Percentiles rank a stretch among this genome's conserved stretches.
Conservation (phyloP, 1,140 invertebrate genomes). For the Euglossa dilemma region DNA sequence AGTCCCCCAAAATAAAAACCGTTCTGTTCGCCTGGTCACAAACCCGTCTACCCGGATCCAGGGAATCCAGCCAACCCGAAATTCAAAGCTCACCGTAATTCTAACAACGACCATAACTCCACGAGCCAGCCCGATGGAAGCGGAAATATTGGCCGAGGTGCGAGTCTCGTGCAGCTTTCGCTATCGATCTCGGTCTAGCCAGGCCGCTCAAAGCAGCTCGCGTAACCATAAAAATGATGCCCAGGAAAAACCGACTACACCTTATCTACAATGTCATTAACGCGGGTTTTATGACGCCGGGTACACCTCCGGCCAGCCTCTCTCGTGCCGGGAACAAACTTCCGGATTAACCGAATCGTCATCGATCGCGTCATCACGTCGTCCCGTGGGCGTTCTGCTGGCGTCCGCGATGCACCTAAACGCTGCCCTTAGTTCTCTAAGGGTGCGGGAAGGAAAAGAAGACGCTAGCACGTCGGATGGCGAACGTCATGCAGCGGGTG, state of each 20-base stretch:
- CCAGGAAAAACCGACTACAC: background rate
- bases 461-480: background rate
- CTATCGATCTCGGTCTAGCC: background rate
- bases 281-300: background rate
- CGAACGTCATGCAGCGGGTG: background rate
- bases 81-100: too few species aligned
- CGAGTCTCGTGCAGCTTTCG: background rate
- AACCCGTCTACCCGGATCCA: too few species aligned
- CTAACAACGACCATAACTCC: background rate
- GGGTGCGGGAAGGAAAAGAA: background rate
- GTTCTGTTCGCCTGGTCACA: too few species aligned
- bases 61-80: too few species aligned
- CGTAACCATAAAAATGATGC: slow-evolving; percentile 17
- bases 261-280: slow-evolving; percentile 1
- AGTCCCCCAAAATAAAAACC: too few species aligned
- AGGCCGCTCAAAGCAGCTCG: background rate
- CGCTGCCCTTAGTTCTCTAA: background rate
- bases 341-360: slow-evolving; percentile 14
- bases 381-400: slow-evolving; percentile 16
- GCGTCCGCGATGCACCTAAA: background rate
- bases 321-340: slow-evolving; percentile 4
- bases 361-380: slow-evolving; percentile 40
- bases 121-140: background rate
- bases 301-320: background rate
- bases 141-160: too few species aligned